These are phyloP conservation scores for Morelia viridis DNA, from an alignment of 2,797 vertebrate species.

Conservation along the genomic window DNA sequence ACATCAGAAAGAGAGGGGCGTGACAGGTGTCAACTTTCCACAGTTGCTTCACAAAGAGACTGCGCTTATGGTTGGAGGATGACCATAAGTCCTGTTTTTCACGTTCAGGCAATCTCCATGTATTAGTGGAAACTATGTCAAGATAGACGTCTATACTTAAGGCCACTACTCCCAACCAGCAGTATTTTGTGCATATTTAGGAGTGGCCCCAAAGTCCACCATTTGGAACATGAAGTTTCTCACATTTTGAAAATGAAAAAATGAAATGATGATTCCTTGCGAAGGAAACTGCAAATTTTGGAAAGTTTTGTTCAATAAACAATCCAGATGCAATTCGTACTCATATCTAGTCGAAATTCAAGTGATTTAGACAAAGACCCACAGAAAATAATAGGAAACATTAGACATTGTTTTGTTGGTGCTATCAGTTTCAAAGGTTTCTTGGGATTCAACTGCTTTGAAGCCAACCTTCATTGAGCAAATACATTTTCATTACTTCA, in stretches of 20 bases:
- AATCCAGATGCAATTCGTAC: neutral
- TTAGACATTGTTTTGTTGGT: neutral
- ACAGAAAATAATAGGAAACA: neutral
- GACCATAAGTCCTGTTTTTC: neutral
- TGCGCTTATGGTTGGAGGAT: neutral
- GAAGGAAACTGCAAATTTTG: neutral
- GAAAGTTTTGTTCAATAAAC: neutral
- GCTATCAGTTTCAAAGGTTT: neutral
- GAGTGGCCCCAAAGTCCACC: neutral
- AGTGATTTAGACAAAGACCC: neutral
- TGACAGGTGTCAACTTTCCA: conserved; percentile 35
- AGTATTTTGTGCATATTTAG: neutral
- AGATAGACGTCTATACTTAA: neutral
- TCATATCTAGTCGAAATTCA: neutral
- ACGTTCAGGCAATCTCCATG: neutral
- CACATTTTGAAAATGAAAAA: neutral
- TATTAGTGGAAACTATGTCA: neutral
- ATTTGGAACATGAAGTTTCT: neutral
- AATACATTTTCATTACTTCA: no score
- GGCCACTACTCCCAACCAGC: neutral
- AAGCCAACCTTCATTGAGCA: neutral
- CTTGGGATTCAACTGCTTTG: neutral
- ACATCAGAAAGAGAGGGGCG: conserved; percentile 37
- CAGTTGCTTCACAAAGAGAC: neutral
- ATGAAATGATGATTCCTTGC: neutral